Evolutionary conservation across 2,888 invertebrate genomes (phyloP).

Genomic region (Acleris laterana): DNA sequence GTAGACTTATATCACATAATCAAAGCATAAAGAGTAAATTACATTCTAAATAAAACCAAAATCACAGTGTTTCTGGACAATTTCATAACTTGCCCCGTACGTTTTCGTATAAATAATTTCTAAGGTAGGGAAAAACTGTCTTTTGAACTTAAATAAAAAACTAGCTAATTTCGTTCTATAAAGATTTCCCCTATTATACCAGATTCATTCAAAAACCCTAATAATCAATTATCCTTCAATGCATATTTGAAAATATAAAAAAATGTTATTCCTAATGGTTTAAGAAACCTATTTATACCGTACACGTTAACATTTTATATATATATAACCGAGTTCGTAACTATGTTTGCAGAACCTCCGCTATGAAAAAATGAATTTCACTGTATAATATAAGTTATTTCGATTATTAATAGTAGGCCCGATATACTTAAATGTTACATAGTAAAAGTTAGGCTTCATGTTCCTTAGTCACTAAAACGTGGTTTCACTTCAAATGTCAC

Average conservation of each 20-base stretch:
- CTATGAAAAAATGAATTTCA: conserved; percentile 39
- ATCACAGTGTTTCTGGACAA: conserved; percentile 81
- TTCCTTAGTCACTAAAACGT: conserved; percentile 59
- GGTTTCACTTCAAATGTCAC: conserved; percentile 51
- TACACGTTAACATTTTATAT: conserved; percentile 79
- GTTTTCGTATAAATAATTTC: conserved; percentile 77
- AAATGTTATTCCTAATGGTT: conserved; percentile 79
- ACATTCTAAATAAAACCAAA: conserved; percentile 81
- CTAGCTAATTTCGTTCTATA: conserved; percentile 70
- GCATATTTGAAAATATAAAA: conserved; percentile 82
- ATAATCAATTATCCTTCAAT: conserved; percentile 77
- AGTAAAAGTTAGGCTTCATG: conserved; percentile 74
- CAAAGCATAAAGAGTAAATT: conserved; percentile 76
- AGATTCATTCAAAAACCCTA: conserved; percentile 62
- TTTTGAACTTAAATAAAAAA: conserved; percentile 71
- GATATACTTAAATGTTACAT: conserved; percentile 63
- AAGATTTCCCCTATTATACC: conserved; percentile 64
- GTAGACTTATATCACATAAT: conserved; percentile 77
- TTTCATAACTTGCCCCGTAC: conserved; percentile 75
- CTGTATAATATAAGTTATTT: conserved; percentile 59
- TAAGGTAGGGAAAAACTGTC: conserved; percentile 72
- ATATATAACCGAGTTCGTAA: conserved; percentile 64
- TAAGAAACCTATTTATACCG: conserved; percentile 81
- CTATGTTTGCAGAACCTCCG: conserved; percentile 54
- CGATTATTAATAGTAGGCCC: conserved; percentile 75